These are phyloP conservation scores for Agriotes lineatus DNA, from an alignment of 2,888 invertebrate species.

Conservation along the genomic window DNA sequence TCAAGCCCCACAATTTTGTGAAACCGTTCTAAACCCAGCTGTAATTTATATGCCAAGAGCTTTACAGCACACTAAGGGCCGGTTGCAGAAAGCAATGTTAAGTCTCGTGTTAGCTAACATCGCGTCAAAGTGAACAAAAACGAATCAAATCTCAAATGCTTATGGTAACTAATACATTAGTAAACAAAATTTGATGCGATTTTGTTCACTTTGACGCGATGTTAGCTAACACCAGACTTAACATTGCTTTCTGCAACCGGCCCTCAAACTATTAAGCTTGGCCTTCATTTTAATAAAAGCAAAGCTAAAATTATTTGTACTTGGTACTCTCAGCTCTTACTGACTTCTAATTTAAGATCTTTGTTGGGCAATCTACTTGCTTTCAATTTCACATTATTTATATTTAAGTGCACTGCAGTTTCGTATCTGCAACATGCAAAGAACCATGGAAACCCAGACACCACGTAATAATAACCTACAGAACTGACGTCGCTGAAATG, in stretches of 20 bases:
- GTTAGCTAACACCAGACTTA: no score
- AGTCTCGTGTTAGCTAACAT: no score
- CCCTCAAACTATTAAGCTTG: constrained; percentile 14
- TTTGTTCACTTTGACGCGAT: no score
- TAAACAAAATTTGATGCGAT: no score
- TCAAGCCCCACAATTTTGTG: no score
- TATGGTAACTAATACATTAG: no score
- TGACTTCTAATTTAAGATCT: constrained; percentile 37
- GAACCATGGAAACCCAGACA: constrained; percentile 3
- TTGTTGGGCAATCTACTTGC: constrained; percentile 27
- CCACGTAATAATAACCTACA: constrained; percentile 4
- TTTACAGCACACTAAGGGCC: constrained; percentile 6
- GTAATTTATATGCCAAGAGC: not conserved
- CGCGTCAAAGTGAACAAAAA: no score
- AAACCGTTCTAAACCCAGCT: no score
- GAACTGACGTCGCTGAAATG: not conserved
- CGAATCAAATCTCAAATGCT: no score
- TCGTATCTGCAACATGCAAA: constrained; percentile 1
- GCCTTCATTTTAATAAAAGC: constrained; percentile 39
- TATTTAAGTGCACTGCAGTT: constrained; percentile 8
- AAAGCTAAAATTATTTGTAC: constrained; percentile 32
- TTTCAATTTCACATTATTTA: constrained; percentile 36
- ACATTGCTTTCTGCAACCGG: not conserved
- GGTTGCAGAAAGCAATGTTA: no score
- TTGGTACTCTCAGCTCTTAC: constrained; percentile 27